These are phyloP conservation scores for Macrotus californicus DNA, from an alignment of 2,113 vertebrate genomes.

Conservation along the genomic window DNA sequence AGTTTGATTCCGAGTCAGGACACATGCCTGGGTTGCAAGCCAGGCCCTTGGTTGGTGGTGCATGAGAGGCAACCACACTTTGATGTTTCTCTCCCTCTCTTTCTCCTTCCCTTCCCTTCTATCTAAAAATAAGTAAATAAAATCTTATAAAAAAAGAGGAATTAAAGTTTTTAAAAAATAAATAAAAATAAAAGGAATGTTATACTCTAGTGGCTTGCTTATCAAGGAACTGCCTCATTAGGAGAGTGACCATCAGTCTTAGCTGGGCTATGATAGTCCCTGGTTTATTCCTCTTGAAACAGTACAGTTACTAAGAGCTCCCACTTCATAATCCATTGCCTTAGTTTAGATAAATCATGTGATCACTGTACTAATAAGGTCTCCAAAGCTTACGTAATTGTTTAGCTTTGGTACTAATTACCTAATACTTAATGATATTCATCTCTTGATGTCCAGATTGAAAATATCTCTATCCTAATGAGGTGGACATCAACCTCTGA, in stretches of 20 bases:
- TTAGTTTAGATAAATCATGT: not conserved
- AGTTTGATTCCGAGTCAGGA: too few species aligned
- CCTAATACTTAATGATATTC: not conserved
- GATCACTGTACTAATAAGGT: not conserved
- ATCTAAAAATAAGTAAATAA: too few species aligned
- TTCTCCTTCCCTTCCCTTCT: too few species aligned
- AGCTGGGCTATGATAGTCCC: not conserved
- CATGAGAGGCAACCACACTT: too few species aligned
- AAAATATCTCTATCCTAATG: not conserved
- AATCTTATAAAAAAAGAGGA: too few species aligned
- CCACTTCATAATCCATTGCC: not conserved
- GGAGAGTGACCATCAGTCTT: not conserved
- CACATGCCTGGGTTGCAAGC: too few species aligned
- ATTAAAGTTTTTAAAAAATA: too few species aligned
- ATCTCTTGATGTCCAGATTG: not conserved
- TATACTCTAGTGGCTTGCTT: not conserved
- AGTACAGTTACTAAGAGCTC: not conserved
- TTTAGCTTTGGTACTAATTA: not conserved
- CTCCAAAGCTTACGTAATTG: not conserved
- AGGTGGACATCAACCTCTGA: not conserved
- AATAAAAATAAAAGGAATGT: not conserved
- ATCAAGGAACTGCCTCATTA: not conserved
- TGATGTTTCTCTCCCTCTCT: too few species aligned
- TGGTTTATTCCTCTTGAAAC: not conserved
- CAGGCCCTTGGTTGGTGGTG: too few species aligned